Base-by-base conservation (phyloP, 2,888 invertebrate genomes). In the Platycheirus rosarum region DNA sequence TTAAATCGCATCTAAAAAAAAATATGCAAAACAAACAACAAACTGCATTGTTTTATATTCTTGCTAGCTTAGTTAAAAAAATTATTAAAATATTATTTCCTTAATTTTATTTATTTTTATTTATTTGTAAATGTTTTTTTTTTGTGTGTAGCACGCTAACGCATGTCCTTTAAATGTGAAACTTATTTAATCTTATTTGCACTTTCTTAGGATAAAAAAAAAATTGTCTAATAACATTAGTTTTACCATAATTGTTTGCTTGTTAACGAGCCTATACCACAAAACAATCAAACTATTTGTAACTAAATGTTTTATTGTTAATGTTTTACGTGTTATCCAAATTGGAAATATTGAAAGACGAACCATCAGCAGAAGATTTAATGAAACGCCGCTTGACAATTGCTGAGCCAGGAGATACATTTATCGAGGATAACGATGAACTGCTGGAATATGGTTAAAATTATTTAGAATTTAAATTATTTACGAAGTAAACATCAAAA, bases 371-470 rank as follows among this genome's bases (percentile, higher is more conserved):
- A 5, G 82, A 84, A 62, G 88, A 84, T 55, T 76, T 73, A 46
- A 87, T 89, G 88, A 88, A 88, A 84, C 88, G 90, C 4, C 87
- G 91, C 44, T 80, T 91, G 53, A 91, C 91, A 16, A 89, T 91
- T 62, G 88, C 90, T 51, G 84, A 86, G 6, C 86, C 87, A 4
- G 89, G 89, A 70, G 90, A 90, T 46, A 80, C 86, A 11, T 86
- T 88, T 76, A 87, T 87, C 11, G 88, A 88, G 13, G 86, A 86
- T 75, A 87, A 87, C 37, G 87, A 88, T 18, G 88, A 87, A 60
- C 85, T 88, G 16, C 76, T 85, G 13, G 86, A 87, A 84, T 88
- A 90, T 86, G 89, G 89, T 90, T 88, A 86, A 85, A 63, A 55
- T 60, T 42, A 63, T 46, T 63, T 4, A 40, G 13, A 70, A 23